These are phyloP conservation scores for Lampris megalopsis DNA, from an alignment of 2,113 vertebrate species.

Conservation along the genomic window DNA sequence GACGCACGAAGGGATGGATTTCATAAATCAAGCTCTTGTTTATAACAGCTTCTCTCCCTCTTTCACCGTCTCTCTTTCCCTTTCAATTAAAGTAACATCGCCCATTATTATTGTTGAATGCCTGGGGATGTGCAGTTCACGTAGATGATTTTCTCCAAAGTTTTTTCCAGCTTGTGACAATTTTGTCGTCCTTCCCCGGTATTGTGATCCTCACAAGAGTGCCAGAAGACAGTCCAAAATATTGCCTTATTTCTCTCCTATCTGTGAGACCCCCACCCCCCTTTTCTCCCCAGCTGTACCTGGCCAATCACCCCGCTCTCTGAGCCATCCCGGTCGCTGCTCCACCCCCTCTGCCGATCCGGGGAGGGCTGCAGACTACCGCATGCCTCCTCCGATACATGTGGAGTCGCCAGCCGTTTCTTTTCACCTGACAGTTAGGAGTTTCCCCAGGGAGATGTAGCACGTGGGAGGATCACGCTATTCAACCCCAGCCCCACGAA, in stretches of 20 bases:
- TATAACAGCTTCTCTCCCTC: slow-evolving; percentile 79
- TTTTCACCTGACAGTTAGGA: too few relatives aligned
- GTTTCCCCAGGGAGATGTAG: too few relatives aligned
- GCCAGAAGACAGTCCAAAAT: slow-evolving; percentile 58
- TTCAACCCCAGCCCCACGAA: too few relatives aligned
- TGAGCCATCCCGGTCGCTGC: too few relatives aligned
- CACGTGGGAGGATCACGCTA: too few relatives aligned
- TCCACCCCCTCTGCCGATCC: too few relatives aligned
- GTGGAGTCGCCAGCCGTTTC: too few relatives aligned
- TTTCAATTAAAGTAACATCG: slow-evolving; percentile 74
- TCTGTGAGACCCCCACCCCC: not conserved
- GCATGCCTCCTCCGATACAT: too few relatives aligned
- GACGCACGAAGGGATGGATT: slow-evolving; percentile 82
- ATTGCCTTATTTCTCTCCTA: slow-evolving; percentile 31
- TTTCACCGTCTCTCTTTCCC: slow-evolving; percentile 66
- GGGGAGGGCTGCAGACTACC: too few relatives aligned
- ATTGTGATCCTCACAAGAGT: slow-evolving; percentile 40
- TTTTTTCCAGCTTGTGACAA: slow-evolving; percentile 57
- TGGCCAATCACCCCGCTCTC: too few relatives aligned
- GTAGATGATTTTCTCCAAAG: slow-evolving; percentile 65
- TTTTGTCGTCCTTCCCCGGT: slow-evolving; percentile 58
- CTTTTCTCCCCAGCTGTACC: too few relatives aligned
- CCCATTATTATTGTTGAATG: slow-evolving; percentile 61
- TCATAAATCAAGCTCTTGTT: slow-evolving; percentile 88
- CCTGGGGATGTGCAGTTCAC: slow-evolving; percentile 63